These are phyloP conservation scores for Podabrus alpinus DNA, from an alignment of 2,888 invertebrate genomes.

Conservation along the genomic window DNA sequence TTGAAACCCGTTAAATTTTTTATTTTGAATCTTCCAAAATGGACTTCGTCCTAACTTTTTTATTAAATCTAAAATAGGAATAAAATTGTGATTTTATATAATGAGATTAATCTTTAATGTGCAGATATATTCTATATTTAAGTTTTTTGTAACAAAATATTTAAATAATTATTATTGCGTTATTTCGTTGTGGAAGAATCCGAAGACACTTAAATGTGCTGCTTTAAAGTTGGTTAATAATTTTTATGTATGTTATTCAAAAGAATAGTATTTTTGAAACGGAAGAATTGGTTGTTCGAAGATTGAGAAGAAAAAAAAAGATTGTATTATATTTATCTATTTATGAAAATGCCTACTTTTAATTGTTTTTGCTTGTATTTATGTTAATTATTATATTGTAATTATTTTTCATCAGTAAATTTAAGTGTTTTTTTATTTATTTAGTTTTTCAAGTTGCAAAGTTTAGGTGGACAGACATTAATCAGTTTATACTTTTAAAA, in stretches of 20 bases:
- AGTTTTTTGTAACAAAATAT: neutral
- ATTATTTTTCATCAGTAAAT: conserved; percentile 26
- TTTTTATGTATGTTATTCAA: conserved; percentile 13
- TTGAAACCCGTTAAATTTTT: neutral
- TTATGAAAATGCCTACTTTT: conserved; percentile 21
- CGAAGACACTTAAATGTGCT: conserved; percentile 10
- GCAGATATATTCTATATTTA: conserved; percentile 18
- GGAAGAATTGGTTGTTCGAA: conserved; percentile 4
- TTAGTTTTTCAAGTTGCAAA: neutral
- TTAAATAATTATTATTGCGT: neutral
- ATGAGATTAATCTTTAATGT: conserved; percentile 30
- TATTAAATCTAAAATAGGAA: conserved; percentile 12
- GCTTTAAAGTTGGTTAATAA: neutral
- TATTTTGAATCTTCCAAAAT: conserved; percentile 21
- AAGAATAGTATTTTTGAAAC: neutral
- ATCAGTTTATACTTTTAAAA: no score
- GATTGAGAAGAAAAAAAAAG: neutral
- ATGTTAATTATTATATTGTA: conserved; percentile 12
- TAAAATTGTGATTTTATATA: conserved; percentile 28
- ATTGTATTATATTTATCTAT: conserved; percentile 16
- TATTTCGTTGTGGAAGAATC: conserved; percentile 13
- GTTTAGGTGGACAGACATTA: no score
- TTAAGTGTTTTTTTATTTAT: conserved; percentile 11
- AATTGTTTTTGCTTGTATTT: conserved; percentile 26
- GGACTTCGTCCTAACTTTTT: neutral